phyloP scores from a whole-genome alignment of 2,888 invertebrate genomes.

The Luffia ferchaultella region DNA sequence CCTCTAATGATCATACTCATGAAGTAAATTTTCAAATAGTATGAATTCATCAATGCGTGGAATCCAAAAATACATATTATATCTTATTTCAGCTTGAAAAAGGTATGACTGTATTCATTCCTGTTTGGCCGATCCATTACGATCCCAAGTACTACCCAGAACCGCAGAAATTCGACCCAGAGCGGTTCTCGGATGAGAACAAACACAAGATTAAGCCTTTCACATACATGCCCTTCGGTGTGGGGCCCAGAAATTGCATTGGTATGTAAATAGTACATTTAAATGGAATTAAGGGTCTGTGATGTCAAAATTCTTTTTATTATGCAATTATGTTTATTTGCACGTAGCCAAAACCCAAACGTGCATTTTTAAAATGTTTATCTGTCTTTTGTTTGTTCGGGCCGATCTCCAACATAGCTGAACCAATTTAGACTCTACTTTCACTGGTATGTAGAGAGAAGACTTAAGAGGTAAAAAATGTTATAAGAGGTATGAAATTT shows the following conservation, averaged over 20 bases:
- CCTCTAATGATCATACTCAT: no score
- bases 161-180: constrained; percentile 28
- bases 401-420: background rate
- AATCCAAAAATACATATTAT: background rate
- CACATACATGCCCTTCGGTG: constrained; percentile 47
- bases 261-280: constrained; percentile 21
- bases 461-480: no score
- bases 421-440: background rate
- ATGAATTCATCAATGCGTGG: background rate
- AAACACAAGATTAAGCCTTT: constrained; percentile 33
- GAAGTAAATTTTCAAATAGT: no score
- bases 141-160: constrained; percentile 42
- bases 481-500: no score
- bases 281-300: background rate
- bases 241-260: constrained; percentile 48
- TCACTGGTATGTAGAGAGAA: background rate
- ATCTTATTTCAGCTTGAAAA: constrained; percentile 1
- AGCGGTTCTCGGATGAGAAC: constrained; percentile 30
- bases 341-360: no score
- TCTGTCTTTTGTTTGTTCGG: no score
- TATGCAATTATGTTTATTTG: background rate
- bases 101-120: constrained; percentile 14
- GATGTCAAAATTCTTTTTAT: background rate
- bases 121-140: constrained; percentile 40
- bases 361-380: no score